Evolutionary conservation across 2,113 vertebrate genomes (phyloP), one percentile per base, ranked within the genome.

Genomic region (Melanotaenia duboulayi): DNA sequence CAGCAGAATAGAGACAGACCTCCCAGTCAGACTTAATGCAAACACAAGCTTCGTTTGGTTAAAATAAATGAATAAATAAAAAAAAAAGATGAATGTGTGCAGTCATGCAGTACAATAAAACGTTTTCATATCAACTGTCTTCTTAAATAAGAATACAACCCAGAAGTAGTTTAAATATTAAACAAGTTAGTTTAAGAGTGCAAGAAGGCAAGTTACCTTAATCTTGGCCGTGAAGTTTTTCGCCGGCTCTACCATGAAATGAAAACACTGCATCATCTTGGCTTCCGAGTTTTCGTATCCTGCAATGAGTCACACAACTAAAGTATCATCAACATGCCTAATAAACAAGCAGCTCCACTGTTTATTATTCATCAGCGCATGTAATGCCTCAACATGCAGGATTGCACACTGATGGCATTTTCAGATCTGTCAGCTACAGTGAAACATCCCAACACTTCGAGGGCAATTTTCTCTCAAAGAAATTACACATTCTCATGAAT

Each of bases 261-360:
- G 92, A 77, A 95, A 93, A 89, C 94, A 95, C 67, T 94, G 92
- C 89, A 95, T 90, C 93, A 93, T 94, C 74, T 65, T 92, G 89
- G 32, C 80, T 42, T 76, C 4, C 52, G 19, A 74, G 40, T 28
- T 16, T 4, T 10, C 2, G 2, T 7, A 13, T 65, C 74, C 75
- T 86, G 23, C 20, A 73, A 64, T 13, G 51, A 76, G 64, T 63
- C 40, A 59, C 40, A 72, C 13, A 71, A 57, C 65, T 1, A 4
- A 72, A 48, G 48, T 17, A 16, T 20, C 46, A 49, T 1, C 5
- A 11, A 0, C 14, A 11, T 7, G 39, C 16, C 1, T 23, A n/a
- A 50, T 35, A 49, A n/a, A 63, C 49, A 51, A 52, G 32, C 32
- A 52, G 24, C 44, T 35, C 25, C 44, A 11, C 39, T 61, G 24